Evolutionary conservation across 2,888 invertebrate species (phyloP), one percentile per base, ranked within the genome.

Genomic region (Yponomeuta cagnagella): DNA sequence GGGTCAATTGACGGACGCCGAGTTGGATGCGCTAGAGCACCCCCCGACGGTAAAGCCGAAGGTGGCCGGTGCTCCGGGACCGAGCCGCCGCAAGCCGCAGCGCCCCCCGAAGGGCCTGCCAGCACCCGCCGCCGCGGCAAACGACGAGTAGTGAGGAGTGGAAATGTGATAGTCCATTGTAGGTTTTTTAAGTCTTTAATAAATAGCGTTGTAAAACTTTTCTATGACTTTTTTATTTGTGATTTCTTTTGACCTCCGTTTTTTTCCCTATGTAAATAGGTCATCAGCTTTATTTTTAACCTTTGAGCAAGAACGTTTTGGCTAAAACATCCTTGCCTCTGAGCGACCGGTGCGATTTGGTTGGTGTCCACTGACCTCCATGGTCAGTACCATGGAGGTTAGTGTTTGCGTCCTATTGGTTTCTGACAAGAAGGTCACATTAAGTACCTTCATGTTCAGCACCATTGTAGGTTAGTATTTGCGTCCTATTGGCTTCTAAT

Each of bases 21-120:
- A 97, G 82, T 85, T 97, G 72, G 95, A 95, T 0, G 96, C 95
- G 64, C 87, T 97, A 74, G 97, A 97, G 86, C 94, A 96, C 88
- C 96, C 97, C 2, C 95, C 96, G 63, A 94, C 94, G 63, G 90
- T 93, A 23, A 95, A 93, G 79, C 93, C 94, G 6, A 94, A 94
- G 78, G 87, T 90, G 0, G 86, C 93, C 10, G 93, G 93, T 6
- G 78, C 85, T 1, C 77, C 52, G 15, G 52, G 80, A 67, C 76
- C 87, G 1, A 90, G 91, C 15, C 88, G 91, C 72, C 90, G 93
- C 78, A 92, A 92, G 80, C 89, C 92, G 0, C 82, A 86, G 58
- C 86, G 92, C 72, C 92, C 92, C 2, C 76, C 76, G 58, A 91
- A 89, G 74, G 86, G 83, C 69, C 89, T 85, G 70, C 77, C 82